Evolutionary conservation across 2,797 vertebrate species (phyloP), one percentile per base, ranked within the genome.

Genomic region (Labeo calbasu): DNA sequence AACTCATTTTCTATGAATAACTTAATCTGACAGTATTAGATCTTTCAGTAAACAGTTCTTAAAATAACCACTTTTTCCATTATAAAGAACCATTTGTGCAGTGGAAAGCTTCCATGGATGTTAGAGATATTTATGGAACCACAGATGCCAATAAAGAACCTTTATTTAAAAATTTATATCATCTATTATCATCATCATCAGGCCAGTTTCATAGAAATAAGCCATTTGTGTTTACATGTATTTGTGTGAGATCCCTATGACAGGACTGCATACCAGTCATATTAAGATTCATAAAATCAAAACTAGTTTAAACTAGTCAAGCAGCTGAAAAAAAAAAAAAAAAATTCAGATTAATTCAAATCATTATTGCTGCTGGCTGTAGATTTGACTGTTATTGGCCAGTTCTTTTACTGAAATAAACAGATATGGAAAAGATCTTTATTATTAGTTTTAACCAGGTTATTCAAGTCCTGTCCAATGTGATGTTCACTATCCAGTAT

Each of bases 401-500:
- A 77, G n/a, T 77, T 23, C 14, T 19, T 77, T 77, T 25, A 25
- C 6, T 77, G 28, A 55, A 55, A 75, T 59, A 15, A 32, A 53
- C 32, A 2, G 6, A 28, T 77, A 63, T 63, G 9, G 15, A 43
- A 61, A 46, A 43, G 2, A 77, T 48, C 15, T 28, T 4, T 11
- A 46, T 43, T 23, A 15, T n/a, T n/a, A 59, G 12, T 59, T 43
- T 76, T 40, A 76, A 48, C 40, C 14, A 61, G 57, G 57, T 19
- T 19, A 57, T 57, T 76, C 19, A 40, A 40, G 8, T 40, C 36
- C 53, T 25, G 73, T 25, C 36, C 7, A 32, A 21, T 68, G 2
- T n/a, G 53, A 76, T 55, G 73, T 57, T 76, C 28, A 61, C 75
- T 61, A 53, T 77, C n/a, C 25, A 23, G 19, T 25, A 57, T n/a